Conservation (phyloP, 2,888 invertebrate species). For the Oligia strigilis region DNA sequence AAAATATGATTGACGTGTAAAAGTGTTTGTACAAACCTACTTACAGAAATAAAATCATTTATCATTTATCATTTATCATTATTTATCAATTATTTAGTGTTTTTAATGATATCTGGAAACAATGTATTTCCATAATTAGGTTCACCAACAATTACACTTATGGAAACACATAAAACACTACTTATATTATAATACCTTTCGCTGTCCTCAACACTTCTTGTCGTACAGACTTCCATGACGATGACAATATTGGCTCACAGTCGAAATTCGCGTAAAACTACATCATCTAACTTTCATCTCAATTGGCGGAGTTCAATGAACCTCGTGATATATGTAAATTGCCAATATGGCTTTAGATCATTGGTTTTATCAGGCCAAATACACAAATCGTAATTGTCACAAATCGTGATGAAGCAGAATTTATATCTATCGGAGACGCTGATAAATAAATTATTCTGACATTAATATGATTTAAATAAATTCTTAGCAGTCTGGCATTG, state of each 20-base stretch:
- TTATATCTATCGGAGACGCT: neutral
- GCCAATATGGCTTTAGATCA: constrained; percentile 28
- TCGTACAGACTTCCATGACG: neutral
- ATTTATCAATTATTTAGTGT: no score
- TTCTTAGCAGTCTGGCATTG: neutral
- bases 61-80: no score
- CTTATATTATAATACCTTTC: no score
- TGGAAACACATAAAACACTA: no score
- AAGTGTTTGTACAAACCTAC: no score
- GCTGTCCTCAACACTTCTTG: neutral
- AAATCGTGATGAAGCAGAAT: constrained; percentile 17
- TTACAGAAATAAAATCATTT: no score
- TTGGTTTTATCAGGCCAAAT: constrained; percentile 39
- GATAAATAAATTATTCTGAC: neutral
- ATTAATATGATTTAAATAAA: neutral
- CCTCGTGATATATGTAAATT: constrained; percentile 40
- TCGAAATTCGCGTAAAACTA: constrained; percentile 10
- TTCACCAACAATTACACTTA: no score
- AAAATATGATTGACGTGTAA: no score
- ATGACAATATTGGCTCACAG: neutral
- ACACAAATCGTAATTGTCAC: neutral
- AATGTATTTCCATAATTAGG: no score
- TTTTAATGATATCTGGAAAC: no score
- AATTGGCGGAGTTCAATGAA: constrained; percentile 51
- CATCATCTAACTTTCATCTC: constrained; percentile 36